phyloP scores from a whole-genome alignment of 1,140 invertebrate species.

The Drosophila lowei region DNA sequence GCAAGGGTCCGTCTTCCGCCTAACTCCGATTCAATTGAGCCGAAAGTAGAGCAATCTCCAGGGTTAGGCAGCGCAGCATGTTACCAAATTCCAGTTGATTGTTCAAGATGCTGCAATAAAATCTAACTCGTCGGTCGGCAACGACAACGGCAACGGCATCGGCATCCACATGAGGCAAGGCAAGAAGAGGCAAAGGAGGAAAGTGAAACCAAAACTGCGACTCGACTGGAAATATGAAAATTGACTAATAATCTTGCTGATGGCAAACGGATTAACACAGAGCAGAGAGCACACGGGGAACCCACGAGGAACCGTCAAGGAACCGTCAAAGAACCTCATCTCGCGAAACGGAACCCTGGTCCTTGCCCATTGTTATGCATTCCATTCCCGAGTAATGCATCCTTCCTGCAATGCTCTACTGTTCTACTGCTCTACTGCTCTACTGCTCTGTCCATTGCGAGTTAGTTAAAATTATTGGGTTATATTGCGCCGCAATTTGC shows the following conservation, averaged over 20 bases:
- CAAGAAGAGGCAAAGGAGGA: constrained; percentile 19
- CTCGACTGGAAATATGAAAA: constrained; percentile 36
- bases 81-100: constrained; percentile 53
- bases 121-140: constrained; percentile 67
- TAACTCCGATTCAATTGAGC: constrained; percentile 50
- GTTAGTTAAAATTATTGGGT: constrained; percentile 80
- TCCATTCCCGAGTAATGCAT: constrained; percentile 49
- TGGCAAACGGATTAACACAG: constrained; percentile 78
- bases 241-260: constrained; percentile 80
- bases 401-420: constrained; percentile 7
- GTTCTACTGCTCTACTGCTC: neutral
- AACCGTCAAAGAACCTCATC: no score
- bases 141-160: constrained; percentile 11
- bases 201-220: constrained; percentile 17
- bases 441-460: constrained; percentile 35
- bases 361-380: constrained; percentile 59
- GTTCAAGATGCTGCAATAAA: constrained; percentile 82
- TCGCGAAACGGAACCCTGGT: neutral
- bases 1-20: constrained; percentile 38
- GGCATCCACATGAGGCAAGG: constrained; percentile 21
- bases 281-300: constrained; percentile 13
- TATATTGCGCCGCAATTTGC: constrained; percentile 81
- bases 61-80: constrained; percentile 44
- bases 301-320: neutral
- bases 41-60: constrained; percentile 22